Base-by-base conservation (phyloP, 2,888 invertebrate genomes). In the Caenorhabditis sinica region DNA sequence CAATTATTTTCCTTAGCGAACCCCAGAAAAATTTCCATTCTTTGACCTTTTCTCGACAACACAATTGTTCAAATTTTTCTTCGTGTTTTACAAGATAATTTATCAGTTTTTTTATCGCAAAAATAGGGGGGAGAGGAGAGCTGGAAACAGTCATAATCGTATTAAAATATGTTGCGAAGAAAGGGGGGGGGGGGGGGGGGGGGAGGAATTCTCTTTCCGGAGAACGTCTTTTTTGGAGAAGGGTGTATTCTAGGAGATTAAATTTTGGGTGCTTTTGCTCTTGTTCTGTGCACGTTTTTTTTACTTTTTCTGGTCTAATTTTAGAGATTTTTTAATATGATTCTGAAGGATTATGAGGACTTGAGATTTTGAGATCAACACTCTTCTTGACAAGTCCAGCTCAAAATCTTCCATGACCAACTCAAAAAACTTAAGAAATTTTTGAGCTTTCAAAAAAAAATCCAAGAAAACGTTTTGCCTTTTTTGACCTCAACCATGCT, bases 121-220 rank as follows among this genome's bases (percentile, higher is more conserved):
- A n/a, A n/a, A n/a, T n/a, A n/a, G n/a, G n/a, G n/a, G n/a, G n/a
- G n/a, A n/a, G n/a, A n/a, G n/a, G n/a, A n/a, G n/a, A n/a, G 53
- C 53, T 56, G 53, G 53, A 56, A 56, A 56, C 53, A 40, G 65
- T 65, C 65, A 65, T 65, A 65, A 65, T 65, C 65, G 65, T 65
- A 65, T 65, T 65, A 65, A 65, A 45, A 56, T 15, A 25, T 25
- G 53, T 25, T 56, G 53, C 53, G 25, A 49, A 49, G 8, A 6
- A 40, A 2, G 53, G 13, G n/a, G n/a, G n/a, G n/a, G n/a, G n/a
- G n/a, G n/a, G n/a, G n/a, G n/a, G n/a, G n/a, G n/a, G n/a, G n/a
- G n/a, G n/a, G n/a, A n/a, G n/a, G 53, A 56, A 56, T 56, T 56
- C 20, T 28, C 20, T 25, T 49, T 49, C 20, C 20, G 53, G 28